Percentiles rank a stretch among this genome's conserved stretches.
Evolutionary conservation across 92 coral and sea anemone genomes (phyloP).

Genomic region (Epizoanthus ramosus): DNA sequence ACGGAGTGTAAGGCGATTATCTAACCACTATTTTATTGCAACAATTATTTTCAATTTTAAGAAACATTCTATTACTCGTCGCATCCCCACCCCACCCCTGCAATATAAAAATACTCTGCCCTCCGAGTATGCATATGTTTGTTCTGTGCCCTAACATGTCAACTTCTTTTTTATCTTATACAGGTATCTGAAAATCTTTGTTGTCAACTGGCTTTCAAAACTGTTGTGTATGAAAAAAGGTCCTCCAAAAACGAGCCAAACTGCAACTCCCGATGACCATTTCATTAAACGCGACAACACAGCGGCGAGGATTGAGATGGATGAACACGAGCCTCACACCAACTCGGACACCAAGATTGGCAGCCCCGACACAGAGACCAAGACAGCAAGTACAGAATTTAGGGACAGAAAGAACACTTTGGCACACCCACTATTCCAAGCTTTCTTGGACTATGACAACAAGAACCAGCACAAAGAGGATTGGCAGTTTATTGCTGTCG

Average conservation of each 20-base stretch:
- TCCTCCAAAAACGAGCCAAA: background rate
- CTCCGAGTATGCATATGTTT: background rate
- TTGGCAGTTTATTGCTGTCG: conserved; percentile 36
- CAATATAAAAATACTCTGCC: too few relatives aligned
- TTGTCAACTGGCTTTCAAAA: conserved; percentile 34
- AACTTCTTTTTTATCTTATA: background rate
- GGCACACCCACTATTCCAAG: conserved; percentile 14
- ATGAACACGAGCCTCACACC: background rate
- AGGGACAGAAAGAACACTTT: conserved; percentile 11
- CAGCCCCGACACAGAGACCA: background rate
- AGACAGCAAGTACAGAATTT: background rate
- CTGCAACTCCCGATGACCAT: background rate
- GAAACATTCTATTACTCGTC: too few relatives aligned
- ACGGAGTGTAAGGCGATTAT: too few relatives aligned
- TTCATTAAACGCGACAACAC: background rate
- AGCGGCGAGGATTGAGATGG: background rate
- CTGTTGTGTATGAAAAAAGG: conserved; percentile 15
- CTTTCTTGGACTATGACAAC: conserved; percentile 34
- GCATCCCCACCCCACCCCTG: too few relatives aligned
- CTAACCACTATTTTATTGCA: too few relatives aligned
- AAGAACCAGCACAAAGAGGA: conserved; percentile 11
- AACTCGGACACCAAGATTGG: background rate
- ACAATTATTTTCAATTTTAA: too few relatives aligned
- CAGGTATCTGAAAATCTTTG: conserved; percentile 21
- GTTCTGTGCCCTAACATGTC: too few relatives aligned